A percentile compares a stretch with the other conserved stretches of the same genome.
Evolutionary conservation across 2,113 vertebrate species (phyloP).

Genomic region (Phodopus roborovskii): DNA sequence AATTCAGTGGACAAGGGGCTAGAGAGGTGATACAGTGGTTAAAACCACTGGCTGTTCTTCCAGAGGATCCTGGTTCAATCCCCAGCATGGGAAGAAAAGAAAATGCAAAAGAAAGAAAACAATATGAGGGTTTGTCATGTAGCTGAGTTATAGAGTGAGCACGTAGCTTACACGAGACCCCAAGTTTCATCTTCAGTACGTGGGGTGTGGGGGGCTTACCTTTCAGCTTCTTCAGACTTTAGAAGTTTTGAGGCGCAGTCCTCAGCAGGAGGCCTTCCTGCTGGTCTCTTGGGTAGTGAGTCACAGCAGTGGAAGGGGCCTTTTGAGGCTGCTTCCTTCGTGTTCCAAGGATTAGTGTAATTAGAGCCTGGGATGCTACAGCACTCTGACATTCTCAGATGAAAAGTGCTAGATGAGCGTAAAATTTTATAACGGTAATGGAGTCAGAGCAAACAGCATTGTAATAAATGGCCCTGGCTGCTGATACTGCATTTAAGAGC

Average conservation of each 20-base stretch:
- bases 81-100: background rate
- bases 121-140: background rate
- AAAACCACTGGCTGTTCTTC: background rate
- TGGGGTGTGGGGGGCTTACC: background rate
- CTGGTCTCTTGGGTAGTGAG: background rate
- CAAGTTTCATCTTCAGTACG: background rate
- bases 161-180: background rate
- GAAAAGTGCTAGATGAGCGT: slow-evolving; percentile 77
- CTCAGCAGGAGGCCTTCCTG: background rate
- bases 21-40: background rate
- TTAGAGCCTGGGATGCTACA: slow-evolving; percentile 72
- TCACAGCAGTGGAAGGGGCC: background rate
- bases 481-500: slow-evolving; percentile 73
- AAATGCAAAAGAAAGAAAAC: background rate
- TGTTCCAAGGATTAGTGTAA: slow-evolving; percentile 61
- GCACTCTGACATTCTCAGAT: slow-evolving; percentile 74
- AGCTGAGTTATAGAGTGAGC: fast-evolving
- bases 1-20: background rate
- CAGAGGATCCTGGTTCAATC: background rate
- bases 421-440: slow-evolving; percentile 82
- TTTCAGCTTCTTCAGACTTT: background rate
- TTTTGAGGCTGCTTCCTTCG: background rate
- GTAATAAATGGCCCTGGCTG: slow-evolving; percentile 72
- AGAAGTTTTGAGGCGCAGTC: background rate
- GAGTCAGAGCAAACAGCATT: slow-evolving; percentile 65